Base-by-base conservation (phyloP, 30 jellyfish, hydroid and myxozoan genomes). In the Sanderia malayensis region DNA sequence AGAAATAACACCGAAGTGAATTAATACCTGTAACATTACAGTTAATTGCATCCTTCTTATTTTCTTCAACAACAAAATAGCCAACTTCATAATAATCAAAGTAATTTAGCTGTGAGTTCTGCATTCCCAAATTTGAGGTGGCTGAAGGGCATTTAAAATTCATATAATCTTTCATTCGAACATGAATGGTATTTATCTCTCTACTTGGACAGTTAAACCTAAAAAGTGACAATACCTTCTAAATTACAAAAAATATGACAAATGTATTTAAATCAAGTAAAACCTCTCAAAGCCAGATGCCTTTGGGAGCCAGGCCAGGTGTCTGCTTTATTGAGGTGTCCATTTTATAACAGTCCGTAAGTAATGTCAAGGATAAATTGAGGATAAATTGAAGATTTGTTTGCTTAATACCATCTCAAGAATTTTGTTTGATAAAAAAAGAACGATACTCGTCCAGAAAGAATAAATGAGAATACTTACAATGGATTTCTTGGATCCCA, bases 401-500 rank as follows among this genome's bases (percentile, higher is more conserved):
- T 41, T 18, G 1, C 17, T 18, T 8, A 21, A 61, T 21, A 25
- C n/a, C 4, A 61, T 18, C 19, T 25, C 11, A 61, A 61, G 1
- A 61, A 61, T 8, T 1, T 4, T 25, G 37, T 1, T 25, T 61
- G 19, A 61, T 25, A 61, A 17, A 61, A 17, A 21, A 61, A 21
- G 19, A 61, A 41, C 11, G 15, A 6, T 6, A 41, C 15, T 41
- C 8, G 15, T 41, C 55, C 8, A 41, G 9, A n/a, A n/a, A n/a
- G n/a, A n/a, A n/a, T n/a, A n/a, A n/a, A n/a, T n/a, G n/a, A n/a
- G n/a, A 3, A 23, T 52, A 80, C 83, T 58, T 69, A 80, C 93
- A 80, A 2, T 21, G 93, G 85, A 44, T 80, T 80, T 47, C 73
- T 46, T n/a, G 93, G 85, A 59, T 80, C 85, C 93, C 93, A 80